Conservation (phyloP, 2,113 vertebrate genomes). For the Melanotaenia duboulayi region DNA sequence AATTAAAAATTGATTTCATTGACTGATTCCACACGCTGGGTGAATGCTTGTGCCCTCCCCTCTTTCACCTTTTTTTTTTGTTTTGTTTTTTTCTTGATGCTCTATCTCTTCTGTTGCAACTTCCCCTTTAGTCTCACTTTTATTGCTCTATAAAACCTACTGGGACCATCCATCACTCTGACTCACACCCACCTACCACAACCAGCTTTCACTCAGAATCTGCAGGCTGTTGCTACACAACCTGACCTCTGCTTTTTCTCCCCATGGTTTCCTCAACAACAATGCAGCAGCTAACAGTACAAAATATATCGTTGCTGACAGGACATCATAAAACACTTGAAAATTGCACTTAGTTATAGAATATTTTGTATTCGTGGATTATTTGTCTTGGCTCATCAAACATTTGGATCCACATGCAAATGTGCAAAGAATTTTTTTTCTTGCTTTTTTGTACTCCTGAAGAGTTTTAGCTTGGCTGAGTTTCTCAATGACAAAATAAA, state of each 20-base stretch:
- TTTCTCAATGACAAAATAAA: constrained; percentile 60
- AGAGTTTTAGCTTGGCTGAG: constrained; percentile 29
- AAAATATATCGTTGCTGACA: not conserved
- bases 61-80: constrained; percentile 10
- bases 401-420: constrained; percentile 1
- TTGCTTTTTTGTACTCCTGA: constrained; percentile 7
- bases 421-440: not conserved
- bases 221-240: not conserved
- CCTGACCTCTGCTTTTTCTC: not conserved
- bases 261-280: not conserved
- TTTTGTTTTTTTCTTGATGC: constrained; percentile 32
- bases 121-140: constrained; percentile 45
- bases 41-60: constrained; percentile 56
- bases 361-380: no score
- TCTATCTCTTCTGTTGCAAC: constrained; percentile 23
- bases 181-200: not conserved
- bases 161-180: not conserved
- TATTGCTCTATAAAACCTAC: constrained; percentile 37
- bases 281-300: not conserved
- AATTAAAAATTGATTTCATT: constrained; percentile 86
- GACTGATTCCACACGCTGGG: constrained; percentile 68
- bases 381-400: not conserved
- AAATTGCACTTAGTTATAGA: not conserved
- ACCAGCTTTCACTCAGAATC: constrained; percentile 17
- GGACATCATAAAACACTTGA: not conserved